Base-by-base conservation (phyloP, 92 coral and sea anemone genomes). In the Bergia puertoricense region DNA sequence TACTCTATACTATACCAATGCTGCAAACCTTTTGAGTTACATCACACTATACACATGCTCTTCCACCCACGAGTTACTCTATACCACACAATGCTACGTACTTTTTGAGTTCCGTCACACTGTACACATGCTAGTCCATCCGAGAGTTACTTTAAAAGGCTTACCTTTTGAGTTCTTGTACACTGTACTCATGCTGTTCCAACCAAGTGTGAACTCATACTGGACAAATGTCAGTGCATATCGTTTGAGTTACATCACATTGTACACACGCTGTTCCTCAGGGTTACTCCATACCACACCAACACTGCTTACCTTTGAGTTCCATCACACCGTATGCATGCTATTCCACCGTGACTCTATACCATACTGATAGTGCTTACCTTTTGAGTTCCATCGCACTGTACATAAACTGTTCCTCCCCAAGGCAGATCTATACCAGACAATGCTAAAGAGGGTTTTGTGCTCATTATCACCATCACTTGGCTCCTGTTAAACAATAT, bases 331-430 rank as follows among this genome's bases (percentile, higher is more conserved):
- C 72, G 82, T 10, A 88, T 87, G 54, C 75, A 72, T 40, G 81
- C 80, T 38, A 80, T 39, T 56, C 91, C 71, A 41, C 81, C 13
- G 43, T 14, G 15, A 40, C 44, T 40, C 46, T 42, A 38, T 8
- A 38, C 6, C 44, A 62, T 62, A 22, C 69, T 6, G 8, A 4
- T 2, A 75, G 16, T 11, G 51, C 77, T 67, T 46, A 96, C 96
- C 94, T 94, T 96, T 82, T 95, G 98, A 4, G 41, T 72, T 43
- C 98, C 97, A 89, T 97, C 99, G 77, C 99, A 97, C 75, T 91
- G 94, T 36, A 97, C 90, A 88, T 97, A 95, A 74, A 96, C 96
- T 74, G 97, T 94, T 38, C 98, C 99, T 39, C 92, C 94, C 99
- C 99, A 97, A 20, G 99, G 98, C 14, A 97, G 94, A 42, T 93